A percentile compares a stretch with the other conserved stretches of the same genome.
phyloP scores from a whole-genome alignment of 1,140 invertebrate species.

The Druon quercuslanigerum region DNA sequence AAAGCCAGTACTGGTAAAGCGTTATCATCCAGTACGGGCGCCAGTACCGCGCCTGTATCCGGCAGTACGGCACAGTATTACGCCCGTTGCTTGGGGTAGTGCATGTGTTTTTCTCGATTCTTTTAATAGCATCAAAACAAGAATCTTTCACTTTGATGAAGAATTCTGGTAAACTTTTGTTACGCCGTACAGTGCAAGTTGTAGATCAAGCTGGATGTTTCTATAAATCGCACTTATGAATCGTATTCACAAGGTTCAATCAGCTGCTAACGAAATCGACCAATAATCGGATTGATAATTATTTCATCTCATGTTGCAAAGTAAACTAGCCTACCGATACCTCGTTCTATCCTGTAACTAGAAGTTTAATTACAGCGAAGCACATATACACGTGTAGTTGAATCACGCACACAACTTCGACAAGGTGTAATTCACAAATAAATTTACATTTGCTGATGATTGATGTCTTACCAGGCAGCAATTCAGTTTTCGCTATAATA shows the following conservation, averaged over 20 bases:
- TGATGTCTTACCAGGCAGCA: too few relatives aligned
- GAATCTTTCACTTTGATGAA: too few relatives aligned
- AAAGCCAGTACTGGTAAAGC: too few relatives aligned
- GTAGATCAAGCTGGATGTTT: slow-evolving; percentile 27
- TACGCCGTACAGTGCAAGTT: slow-evolving; percentile 26
- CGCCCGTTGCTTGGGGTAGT: slow-evolving; percentile 67
- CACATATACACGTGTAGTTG: background rate
- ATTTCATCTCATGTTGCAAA: background rate
- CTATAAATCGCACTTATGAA: background rate
- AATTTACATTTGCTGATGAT: too few relatives aligned
- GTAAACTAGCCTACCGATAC: background rate
- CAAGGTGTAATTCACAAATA: too few relatives aligned
- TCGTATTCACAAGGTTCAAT: background rate
- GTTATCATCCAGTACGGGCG: too few relatives aligned
- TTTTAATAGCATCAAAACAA: slow-evolving; percentile 24
- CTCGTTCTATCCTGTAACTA: background rate
- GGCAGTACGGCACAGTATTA: too few relatives aligned
- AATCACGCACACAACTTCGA: too few relatives aligned
- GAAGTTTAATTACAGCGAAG: background rate
- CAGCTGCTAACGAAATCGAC: background rate
- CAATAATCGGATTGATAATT: background rate
- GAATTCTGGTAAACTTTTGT: too few relatives aligned
- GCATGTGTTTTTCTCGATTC: slow-evolving; percentile 56
- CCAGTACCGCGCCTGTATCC: too few relatives aligned
- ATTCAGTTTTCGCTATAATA: too few relatives aligned